phyloP scores from a whole-genome alignment of 1,140 invertebrate genomes.

The Solen grandis region DNA sequence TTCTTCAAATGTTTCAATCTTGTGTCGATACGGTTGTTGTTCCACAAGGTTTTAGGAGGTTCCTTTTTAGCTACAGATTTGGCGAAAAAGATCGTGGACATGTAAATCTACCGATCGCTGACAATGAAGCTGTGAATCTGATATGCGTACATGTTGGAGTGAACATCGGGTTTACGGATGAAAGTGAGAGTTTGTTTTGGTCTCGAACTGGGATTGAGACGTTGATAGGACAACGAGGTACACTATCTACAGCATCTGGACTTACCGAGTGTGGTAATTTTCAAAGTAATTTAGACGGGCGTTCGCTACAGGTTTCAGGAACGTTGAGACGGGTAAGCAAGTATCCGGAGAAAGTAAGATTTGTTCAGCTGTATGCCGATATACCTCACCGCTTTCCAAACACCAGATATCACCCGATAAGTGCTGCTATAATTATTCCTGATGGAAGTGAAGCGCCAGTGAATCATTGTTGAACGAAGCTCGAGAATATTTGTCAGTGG shows the following conservation, averaged over 20 bases:
- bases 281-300: neutral
- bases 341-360: neutral
- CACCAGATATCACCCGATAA: neutral
- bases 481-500: too few relatives aligned
- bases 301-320: neutral
- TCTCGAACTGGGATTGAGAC: too few relatives aligned
- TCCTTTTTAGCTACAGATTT: neutral
- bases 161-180: neutral
- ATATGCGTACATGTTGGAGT: conserved; percentile 4
- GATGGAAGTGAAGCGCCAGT: too few relatives aligned
- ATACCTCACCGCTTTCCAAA: neutral
- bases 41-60: neutral
- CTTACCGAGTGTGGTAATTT: conserved; percentile 11
- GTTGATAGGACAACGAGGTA: too few relatives aligned
- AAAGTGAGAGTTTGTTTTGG: too few relatives aligned
- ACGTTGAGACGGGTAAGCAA: neutral
- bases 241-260: too few relatives aligned
- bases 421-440: neutral
- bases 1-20: too few relatives aligned
- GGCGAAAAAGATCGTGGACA: neutral
- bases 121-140: neutral
- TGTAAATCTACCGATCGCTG: neutral
- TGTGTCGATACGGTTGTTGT: too few relatives aligned
- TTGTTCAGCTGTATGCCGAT: conserved; percentile 16
- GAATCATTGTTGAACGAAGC: too few relatives aligned